These are phyloP conservation scores for Dysdera silvatica DNA, from an alignment of 1,140 invertebrate species.

Conservation along the genomic window DNA sequence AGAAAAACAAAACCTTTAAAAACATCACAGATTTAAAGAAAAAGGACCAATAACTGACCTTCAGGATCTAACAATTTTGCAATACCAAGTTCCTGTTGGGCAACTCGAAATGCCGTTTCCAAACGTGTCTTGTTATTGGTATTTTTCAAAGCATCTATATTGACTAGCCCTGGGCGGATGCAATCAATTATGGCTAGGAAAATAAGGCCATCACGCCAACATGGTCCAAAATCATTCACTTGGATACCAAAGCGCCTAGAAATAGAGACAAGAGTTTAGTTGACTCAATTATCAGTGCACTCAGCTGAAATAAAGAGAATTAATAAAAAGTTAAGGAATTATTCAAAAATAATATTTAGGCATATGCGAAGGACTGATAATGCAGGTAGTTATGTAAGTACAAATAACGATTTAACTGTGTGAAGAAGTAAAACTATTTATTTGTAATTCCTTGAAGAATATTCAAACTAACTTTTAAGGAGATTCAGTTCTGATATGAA, in stretches of 20 bases:
- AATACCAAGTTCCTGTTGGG: conserved; percentile 85
- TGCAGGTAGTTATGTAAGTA: no score
- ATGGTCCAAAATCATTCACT: conserved; percentile 89
- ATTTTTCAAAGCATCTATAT: conserved; percentile 63
- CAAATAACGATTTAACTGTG: no score
- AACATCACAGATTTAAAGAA: neutral
- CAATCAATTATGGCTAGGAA: conserved; percentile 94
- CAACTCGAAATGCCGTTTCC: conserved; percentile 87
- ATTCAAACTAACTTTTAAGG: no score
- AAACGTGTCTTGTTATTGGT: conserved; percentile 67
- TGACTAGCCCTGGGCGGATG: conserved; percentile 84
- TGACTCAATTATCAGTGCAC: no score
- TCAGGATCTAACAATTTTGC: conserved; percentile 86
- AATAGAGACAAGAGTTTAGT: conserved; percentile 19
- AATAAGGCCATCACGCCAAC: conserved; percentile 94
- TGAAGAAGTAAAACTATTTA: no score
- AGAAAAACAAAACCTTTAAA: no score
- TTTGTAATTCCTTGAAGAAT: no score
- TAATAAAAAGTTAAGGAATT: no score
- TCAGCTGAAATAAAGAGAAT: no score
- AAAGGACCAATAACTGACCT: conserved; percentile 40
- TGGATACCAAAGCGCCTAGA: conserved; percentile 73
- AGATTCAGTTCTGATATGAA: no score
- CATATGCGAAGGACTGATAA: no score
- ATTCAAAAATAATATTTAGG: no score